Percentiles rank a stretch among this genome's conserved stretches.
These are phyloP conservation scores for Notodromas monacha DNA, from an alignment of 2,888 invertebrate genomes.

Conservation along the genomic window DNA sequence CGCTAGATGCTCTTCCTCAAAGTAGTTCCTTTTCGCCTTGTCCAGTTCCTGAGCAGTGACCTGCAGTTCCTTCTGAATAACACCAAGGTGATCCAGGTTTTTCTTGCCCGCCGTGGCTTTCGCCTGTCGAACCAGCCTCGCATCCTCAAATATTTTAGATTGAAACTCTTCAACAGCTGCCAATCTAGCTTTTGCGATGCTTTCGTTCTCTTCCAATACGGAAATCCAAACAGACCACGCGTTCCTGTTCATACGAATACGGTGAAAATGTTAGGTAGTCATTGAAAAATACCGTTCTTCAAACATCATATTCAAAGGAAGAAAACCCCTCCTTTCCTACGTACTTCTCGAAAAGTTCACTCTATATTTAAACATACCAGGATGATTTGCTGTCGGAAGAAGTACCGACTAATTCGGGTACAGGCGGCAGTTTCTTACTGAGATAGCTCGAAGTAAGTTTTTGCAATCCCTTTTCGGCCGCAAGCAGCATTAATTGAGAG, in stretches of 20 bases:
- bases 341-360: no score
- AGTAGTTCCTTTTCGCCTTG: constrained; percentile 72
- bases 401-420: constrained; percentile 33
- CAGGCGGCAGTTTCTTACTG: constrained; percentile 71
- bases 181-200: constrained; percentile 52
- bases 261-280: no score
- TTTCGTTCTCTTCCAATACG: constrained; percentile 75
- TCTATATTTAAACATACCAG: no score
- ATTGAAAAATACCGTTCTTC: no score
- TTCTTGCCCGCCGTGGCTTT: constrained; percentile 27
- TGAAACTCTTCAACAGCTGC: constrained; percentile 81
- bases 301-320: no score
- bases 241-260: no score
- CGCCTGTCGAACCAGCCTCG: constrained; percentile 45
- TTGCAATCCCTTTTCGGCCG: constrained; percentile 54
- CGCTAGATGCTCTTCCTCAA: constrained; percentile 77
- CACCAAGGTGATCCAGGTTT: constrained; percentile 31
- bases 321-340: no score
- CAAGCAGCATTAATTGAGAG: no score
- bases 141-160: constrained; percentile 73
- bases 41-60: constrained; percentile 56
- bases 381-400: no score
- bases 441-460: constrained; percentile 68
- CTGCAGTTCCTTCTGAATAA: constrained; percentile 65
- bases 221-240: constrained; percentile 94